Evolutionary conservation across 2,888 invertebrate species (phyloP), one percentile per base, ranked within the genome.

Genomic region (Seira sanloemensis): DNA sequence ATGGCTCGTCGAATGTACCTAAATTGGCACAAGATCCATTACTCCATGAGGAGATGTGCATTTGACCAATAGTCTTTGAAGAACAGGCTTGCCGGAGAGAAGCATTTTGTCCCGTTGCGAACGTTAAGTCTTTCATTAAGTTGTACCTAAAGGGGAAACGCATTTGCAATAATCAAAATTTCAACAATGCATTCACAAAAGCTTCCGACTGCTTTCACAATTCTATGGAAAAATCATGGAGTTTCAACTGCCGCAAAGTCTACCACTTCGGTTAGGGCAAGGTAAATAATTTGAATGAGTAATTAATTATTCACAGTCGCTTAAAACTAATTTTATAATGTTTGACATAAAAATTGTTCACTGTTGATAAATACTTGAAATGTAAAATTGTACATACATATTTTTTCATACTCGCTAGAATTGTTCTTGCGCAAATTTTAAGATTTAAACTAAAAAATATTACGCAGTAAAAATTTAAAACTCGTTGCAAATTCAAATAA

Each of bases 191-290:
- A 79, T 27, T 77, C 81, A 37, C 77, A 77, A 69, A 76, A 77
- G 50, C 26, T 72, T n/a, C 69, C 85, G 23, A 69, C 80, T 21
- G 66, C 81, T 46, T 74, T 85, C 58, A 69, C 72, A 16, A 73
- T 74, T 46, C 18, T 85, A 58, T 81, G 74, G 67, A 85, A 81
- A 62, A 85, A 77, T 80, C 79, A 85, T 81, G 81, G 81, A 50
- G 50, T 85, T 26, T 69, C 75, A 21, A 76, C 75, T n/a, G 72
- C 73, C 5, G 84, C 76, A 23, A 78, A 79, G 58, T 73, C 79
- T 37, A 66, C 78, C 23, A 27, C 46, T 24, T 79, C 79, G n/a
- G 73, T 67, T 37, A 65, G 84, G 12, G 79, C 79, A 21, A 80
- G 78, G 85, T 81, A 24, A 54, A 46, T 18, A 77, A n/a, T n/a